Conservation (phyloP, 2,888 invertebrate genomes). For the Phytoseiulus persimilis region DNA sequence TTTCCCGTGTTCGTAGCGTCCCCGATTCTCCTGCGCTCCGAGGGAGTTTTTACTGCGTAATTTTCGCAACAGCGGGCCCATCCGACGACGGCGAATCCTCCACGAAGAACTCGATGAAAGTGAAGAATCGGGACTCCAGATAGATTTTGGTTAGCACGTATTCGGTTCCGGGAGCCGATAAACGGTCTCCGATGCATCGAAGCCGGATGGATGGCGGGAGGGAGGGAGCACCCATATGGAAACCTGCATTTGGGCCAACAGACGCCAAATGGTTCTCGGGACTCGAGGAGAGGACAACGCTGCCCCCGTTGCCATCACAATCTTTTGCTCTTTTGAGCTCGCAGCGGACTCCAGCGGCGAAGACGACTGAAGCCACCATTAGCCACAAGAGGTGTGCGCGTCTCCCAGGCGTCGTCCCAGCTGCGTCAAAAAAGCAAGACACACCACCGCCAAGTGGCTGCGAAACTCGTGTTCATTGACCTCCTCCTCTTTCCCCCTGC, state of each 20-base stretch:
- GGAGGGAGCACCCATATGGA: neutral
- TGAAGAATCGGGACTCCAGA: neutral
- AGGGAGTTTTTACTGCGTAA: neutral
- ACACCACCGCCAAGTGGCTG: neutral
- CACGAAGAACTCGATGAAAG: neutral
- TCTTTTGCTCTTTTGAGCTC: constrained; percentile 5
- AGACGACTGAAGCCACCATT: neutral
- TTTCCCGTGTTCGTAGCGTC: neutral
- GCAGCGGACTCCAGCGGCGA: constrained; percentile 5
- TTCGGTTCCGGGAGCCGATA: no score
- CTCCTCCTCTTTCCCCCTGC: no score
- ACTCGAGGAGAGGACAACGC: neutral
- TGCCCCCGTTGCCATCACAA: neutral
- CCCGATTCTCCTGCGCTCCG: neutral
- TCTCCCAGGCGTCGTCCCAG: neutral
- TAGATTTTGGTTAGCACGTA: no score
- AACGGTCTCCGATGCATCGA: neutral
- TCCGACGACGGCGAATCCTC: neutral
- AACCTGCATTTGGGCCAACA: neutral
- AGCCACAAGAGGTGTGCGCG: neutral
- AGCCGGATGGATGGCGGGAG: neutral
- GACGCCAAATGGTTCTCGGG: neutral
- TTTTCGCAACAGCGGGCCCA: neutral
- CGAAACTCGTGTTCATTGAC: neutral
- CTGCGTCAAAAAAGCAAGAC: neutral